phyloP scores from a whole-genome alignment of 2,113 vertebrate genomes.

The Polypterus bichir region DNA sequence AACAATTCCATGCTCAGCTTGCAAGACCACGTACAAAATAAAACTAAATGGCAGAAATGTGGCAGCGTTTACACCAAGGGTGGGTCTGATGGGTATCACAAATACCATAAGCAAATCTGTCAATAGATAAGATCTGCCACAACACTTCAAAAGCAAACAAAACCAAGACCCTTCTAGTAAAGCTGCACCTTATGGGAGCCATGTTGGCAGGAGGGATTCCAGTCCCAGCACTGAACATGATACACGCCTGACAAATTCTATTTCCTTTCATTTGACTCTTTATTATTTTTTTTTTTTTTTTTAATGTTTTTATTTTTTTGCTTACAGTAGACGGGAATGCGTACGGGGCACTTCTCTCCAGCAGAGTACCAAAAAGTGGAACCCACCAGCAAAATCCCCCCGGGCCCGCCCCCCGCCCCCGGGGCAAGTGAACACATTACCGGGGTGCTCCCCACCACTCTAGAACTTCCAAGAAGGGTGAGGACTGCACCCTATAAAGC shows the following conservation, averaged over 20 bases:
- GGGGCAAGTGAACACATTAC: conserved; percentile 56
- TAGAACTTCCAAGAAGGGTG: conserved; percentile 55
- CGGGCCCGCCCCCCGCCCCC: too few relatives aligned
- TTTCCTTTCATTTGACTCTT: conserved; percentile 35
- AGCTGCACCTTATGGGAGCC: background rate
- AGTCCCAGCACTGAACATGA: background rate
- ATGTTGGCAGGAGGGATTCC: background rate
- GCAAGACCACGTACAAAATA: too few relatives aligned
- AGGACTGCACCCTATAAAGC: conserved; percentile 47
- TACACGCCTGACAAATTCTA: conserved; percentile 31
- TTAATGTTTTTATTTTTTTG: conserved; percentile 74
- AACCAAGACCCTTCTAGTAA: background rate
- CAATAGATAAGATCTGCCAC: background rate
- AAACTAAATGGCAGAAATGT: too few relatives aligned
- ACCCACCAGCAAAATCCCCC: conserved; percentile 84
- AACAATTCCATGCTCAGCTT: too few relatives aligned
- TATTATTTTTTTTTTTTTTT: conserved; percentile 58
- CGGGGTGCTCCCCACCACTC: conserved; percentile 36
- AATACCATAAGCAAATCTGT: background rate
- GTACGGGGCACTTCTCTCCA: conserved; percentile 56
- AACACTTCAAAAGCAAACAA: background rate
- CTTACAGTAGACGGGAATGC: conserved; percentile 93
- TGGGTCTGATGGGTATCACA: too few relatives aligned
- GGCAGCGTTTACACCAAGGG: too few relatives aligned
- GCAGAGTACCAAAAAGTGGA: too few relatives aligned